Evolutionary conservation across 2,888 invertebrate genomes (phyloP), one percentile per base, ranked within the genome.

Genomic region (Campopleginae sp.): DNA sequence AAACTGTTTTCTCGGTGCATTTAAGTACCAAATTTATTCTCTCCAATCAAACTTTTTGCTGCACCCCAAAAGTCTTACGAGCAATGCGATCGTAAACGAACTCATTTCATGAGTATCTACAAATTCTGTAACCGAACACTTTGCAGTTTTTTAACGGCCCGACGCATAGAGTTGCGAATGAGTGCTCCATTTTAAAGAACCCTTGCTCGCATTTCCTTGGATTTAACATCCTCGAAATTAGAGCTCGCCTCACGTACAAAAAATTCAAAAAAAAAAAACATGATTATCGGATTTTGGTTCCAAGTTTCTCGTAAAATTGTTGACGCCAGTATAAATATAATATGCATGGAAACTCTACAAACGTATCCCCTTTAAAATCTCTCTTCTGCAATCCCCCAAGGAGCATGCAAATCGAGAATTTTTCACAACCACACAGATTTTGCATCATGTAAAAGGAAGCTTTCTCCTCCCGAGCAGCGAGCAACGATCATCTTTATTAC

Each of bases 401-500:
- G 75, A 46, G 12, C 74, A 76, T 80, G 82, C 79, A 85, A 76
- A 80, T 80, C 17, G 10, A 38, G 51, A 71, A 44, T 63, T 82
- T 65, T 72, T 46, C n/a, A 58, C 58, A 23, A 44, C 68, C 54
- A 68, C 58, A 68, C 61, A 66, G 77, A 77, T 80, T 72, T 85
- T 65, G 54, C 74, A 68, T 65, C 33, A 66, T 33, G 31, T 27
- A 4, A 31, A 78, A 31, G 19, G 54, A 10, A n/a, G 23, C 23
- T 27, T 48, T 31, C n/a, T 68, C 1, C 51, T 10, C 23, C 2
- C 31, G 14, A 54, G 63, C 65, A 54, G 63, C 65, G 71, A 65
- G 65, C 54, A 66, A 4, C 33, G 51, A 61, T 66, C 61, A 80
- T 80, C 76, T 82, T 82, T 82, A 82, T 80, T 66, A 80, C 82